Conservation (phyloP, 2,113 vertebrate species). For the Ptyas mucosa region DNA sequence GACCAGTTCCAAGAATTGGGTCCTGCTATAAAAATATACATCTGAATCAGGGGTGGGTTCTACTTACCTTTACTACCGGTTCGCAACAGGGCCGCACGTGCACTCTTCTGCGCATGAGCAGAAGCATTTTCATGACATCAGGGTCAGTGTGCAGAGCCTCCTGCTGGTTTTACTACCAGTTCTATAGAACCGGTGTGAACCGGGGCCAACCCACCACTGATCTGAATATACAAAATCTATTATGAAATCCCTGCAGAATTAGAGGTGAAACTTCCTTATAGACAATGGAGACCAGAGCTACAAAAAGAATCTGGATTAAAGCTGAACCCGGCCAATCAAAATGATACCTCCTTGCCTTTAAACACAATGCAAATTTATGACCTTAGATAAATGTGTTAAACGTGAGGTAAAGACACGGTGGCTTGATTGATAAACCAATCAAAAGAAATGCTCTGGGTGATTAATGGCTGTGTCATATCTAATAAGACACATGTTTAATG, state of each 20-base stretch:
- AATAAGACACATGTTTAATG: slow-evolving; percentile 64
- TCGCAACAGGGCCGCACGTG: too few relatives aligned
- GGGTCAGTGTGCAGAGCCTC: too few relatives aligned
- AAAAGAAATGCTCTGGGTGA: slow-evolving; percentile 58
- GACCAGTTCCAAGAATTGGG: not conserved
- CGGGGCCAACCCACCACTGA: too few relatives aligned
- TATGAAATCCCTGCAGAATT: not conserved
- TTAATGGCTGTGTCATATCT: slow-evolving; percentile 65
- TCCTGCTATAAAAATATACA: not conserved
- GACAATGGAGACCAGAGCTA: not conserved
- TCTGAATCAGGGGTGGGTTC: not conserved
- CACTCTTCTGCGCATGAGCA: too few relatives aligned
- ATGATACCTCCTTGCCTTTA: not conserved
- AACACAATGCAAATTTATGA: slow-evolving; percentile 3
- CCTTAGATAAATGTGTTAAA: slow-evolving; percentile 3
- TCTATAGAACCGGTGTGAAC: too few relatives aligned
- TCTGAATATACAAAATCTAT: not conserved
- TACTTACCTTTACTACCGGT: too few relatives aligned
- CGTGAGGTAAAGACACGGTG: slow-evolving; percentile 22
- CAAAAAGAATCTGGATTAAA: not conserved
- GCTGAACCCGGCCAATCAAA: not conserved
- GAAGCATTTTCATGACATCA: too few relatives aligned
- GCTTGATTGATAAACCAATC: slow-evolving; percentile 65
- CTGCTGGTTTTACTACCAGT: too few relatives aligned
- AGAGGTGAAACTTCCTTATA: not conserved